phyloP scores from a whole-genome alignment of 2,888 invertebrate genomes.

The Xanthia togata region DNA sequence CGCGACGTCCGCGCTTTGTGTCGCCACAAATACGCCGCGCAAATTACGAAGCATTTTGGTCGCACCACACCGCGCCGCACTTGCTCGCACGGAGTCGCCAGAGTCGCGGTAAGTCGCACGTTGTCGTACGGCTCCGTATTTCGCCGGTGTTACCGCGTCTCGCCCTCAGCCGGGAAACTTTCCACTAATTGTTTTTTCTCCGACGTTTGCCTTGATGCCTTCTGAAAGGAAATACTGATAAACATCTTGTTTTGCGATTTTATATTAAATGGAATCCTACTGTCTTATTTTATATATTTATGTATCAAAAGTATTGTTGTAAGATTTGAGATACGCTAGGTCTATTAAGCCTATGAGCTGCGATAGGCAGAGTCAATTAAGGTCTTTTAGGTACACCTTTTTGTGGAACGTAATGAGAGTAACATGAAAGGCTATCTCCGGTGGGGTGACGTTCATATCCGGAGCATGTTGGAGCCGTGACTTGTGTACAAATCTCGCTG shows the following conservation, averaged over 20 bases:
- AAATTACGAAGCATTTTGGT: conserved; percentile 65
- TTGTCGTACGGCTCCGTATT: conserved; percentile 40
- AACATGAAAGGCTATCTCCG: conserved; percentile 42
- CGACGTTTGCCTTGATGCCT: conserved; percentile 72
- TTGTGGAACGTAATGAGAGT: conserved; percentile 2
- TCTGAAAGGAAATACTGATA: conserved; percentile 72
- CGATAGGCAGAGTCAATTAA: neutral
- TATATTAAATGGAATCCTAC: conserved; percentile 63
- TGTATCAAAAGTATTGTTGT: conserved; percentile 2
- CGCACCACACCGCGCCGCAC: conserved; percentile 27
- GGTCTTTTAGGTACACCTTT: neutral
- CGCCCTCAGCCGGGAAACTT: conserved; percentile 63
- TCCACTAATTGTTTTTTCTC: conserved; percentile 77
- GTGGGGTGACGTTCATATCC: conserved; percentile 25
- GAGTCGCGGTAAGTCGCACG: conserved; percentile 33
- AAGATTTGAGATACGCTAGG: neutral
- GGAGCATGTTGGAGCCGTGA: neutral
- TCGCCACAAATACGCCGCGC: conserved; percentile 60
- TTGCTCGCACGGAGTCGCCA: conserved; percentile 38
- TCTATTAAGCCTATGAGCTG: neutral
- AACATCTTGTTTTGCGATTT: conserved; percentile 72
- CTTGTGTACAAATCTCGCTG: conserved; percentile 23
- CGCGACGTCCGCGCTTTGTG: conserved; percentile 67
- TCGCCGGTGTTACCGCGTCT: conserved; percentile 30
- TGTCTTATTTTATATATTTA: conserved; percentile 7